phyloP scores from a whole-genome alignment of 2,797 vertebrate species.

The Chaunax sp. region DNA sequence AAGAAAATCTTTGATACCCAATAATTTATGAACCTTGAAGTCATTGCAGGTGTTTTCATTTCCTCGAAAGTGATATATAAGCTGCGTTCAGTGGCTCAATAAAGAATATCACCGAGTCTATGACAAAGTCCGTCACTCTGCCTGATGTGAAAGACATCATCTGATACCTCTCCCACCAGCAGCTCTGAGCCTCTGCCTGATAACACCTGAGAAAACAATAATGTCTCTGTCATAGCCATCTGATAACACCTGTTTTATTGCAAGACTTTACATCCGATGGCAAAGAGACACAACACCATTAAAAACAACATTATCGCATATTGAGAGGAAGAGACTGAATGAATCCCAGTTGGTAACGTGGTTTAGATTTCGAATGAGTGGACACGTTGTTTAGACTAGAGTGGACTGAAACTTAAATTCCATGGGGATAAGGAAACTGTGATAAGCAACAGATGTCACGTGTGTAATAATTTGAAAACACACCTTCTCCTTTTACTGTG shows the following conservation, averaged over 20 bases:
- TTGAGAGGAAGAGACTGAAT: conserved; percentile 14
- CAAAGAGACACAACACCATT: conserved; percentile 62
- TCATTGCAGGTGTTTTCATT: background rate
- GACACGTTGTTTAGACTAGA: conserved; percentile 50
- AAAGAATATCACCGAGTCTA: conserved; percentile 6
- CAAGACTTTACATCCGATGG: conserved; percentile 54
- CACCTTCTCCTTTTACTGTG: background rate
- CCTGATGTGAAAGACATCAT: conserved; percentile 67
- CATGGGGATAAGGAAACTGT: conserved; percentile 29
- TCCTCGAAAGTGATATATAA: background rate
- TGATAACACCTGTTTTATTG: conserved; percentile 63
- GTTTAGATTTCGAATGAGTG: conserved; percentile 44
- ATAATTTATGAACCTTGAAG: background rate
- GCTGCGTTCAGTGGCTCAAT: background rate
- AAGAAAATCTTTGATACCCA: background rate
- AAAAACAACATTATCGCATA: conserved; percentile 56
- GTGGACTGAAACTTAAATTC: conserved; percentile 42
- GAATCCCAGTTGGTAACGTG: conserved; percentile 43
- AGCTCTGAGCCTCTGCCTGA: conserved; percentile 44
- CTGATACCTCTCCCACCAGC: conserved; percentile 55
- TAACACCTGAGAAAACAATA: conserved; percentile 81
- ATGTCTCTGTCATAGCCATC: conserved; percentile 49
- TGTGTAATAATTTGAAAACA: conserved; percentile 30
- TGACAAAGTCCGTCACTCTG: conserved; percentile 14
- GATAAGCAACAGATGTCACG: conserved; percentile 63